phyloP scores from a whole-genome alignment of 2,113 vertebrate species.

The Pan paniscus region DNA sequence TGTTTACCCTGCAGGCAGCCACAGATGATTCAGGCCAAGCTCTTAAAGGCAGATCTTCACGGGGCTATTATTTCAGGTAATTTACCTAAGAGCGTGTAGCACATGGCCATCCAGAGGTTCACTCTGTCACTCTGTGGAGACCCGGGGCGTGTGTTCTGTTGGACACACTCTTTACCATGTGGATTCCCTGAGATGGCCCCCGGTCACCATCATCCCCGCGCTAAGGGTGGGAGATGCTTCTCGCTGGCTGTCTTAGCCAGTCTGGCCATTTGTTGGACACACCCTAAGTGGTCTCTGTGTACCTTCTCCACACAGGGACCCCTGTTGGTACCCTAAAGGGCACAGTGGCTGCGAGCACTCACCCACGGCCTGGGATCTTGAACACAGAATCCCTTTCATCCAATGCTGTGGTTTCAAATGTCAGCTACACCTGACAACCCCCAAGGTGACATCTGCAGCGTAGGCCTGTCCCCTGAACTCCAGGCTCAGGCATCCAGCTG shows the following conservation, averaged over 20 bases:
- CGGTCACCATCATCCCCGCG: background rate
- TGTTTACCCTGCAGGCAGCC: slow-evolving; percentile 84
- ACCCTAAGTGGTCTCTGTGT: background rate
- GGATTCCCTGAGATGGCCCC: background rate
- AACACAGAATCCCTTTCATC: background rate
- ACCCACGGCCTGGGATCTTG: background rate
- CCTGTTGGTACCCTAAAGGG: background rate
- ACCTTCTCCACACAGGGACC: background rate
- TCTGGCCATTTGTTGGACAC: background rate
- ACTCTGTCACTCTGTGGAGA: background rate
- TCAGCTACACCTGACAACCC: background rate
- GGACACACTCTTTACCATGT: fast-evolving
- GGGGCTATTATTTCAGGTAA: slow-evolving; percentile 94
- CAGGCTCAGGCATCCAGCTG: background rate
- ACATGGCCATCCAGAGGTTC: fast-evolving
- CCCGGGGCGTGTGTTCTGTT: fast-evolving
- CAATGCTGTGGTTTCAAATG: background rate
- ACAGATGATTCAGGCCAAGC: slow-evolving; percentile 90
- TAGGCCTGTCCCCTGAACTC: background rate
- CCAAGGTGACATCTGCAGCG: background rate
- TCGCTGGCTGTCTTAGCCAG: background rate
- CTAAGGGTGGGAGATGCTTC: background rate
- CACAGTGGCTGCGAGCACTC: background rate
- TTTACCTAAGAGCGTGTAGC: too few relatives aligned
- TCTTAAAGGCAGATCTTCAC: slow-evolving; percentile 97